Percentiles rank a stretch among this genome's conserved stretches.
These are phyloP conservation scores for Cybosia mesomella DNA, from an alignment of 2,888 invertebrate species.

Conservation along the genomic window DNA sequence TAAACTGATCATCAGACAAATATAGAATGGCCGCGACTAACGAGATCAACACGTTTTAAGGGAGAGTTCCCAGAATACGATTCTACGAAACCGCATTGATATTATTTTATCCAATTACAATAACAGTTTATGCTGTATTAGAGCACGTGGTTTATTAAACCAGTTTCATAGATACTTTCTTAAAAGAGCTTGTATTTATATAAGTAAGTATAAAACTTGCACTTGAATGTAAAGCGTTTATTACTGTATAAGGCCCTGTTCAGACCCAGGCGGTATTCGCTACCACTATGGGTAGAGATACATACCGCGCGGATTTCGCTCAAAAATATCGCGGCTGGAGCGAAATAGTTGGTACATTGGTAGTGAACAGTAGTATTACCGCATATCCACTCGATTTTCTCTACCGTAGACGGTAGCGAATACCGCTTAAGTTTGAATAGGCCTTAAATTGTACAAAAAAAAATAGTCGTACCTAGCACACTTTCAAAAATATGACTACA, in stretches of 20 bases:
- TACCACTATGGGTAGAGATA: too few species aligned
- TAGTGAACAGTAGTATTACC: too few species aligned
- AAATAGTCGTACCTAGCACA: constrained; percentile 23
- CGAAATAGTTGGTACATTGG: too few species aligned
- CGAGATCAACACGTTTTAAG: constrained; percentile 42
- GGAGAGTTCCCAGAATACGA: constrained; percentile 26
- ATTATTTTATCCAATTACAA: constrained; percentile 2
- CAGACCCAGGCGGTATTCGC: too few species aligned
- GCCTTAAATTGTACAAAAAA: too few species aligned
- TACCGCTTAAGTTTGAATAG: too few species aligned
- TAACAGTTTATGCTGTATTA: background rate
- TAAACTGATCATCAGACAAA: constrained; percentile 38
- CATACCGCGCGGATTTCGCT: too few species aligned
- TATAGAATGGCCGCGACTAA: constrained; percentile 39
- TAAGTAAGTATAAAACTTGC: background rate
- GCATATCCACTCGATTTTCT: too few species aligned
- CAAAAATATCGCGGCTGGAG: too few species aligned
- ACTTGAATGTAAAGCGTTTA: constrained; percentile 5
- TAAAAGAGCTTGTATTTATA: background rate
- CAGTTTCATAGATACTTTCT: background rate
- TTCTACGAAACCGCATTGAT: constrained; percentile 6
- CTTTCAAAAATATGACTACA: constrained; percentile 33
- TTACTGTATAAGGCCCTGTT: too few species aligned
- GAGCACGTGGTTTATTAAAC: background rate
- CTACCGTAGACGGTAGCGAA: too few species aligned